Evolutionary conservation across 2,888 invertebrate genomes (phyloP).

Genomic region (Aphrophora alni): DNA sequence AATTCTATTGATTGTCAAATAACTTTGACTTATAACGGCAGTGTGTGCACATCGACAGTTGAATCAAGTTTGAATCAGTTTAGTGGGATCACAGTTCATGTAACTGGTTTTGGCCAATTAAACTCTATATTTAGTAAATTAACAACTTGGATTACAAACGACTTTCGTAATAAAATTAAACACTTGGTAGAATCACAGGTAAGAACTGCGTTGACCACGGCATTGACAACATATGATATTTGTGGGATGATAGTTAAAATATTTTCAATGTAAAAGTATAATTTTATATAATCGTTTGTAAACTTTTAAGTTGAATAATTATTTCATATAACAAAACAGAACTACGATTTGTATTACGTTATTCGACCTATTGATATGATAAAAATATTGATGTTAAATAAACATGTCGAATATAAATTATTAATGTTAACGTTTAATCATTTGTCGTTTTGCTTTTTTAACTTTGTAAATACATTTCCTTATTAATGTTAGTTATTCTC

Average conservation of each 20-base stretch:
- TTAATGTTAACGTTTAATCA: too few relatives aligned
- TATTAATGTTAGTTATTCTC: too few relatives aligned
- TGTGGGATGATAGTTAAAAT: background rate
- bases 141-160: background rate
- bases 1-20: background rate
- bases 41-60: constrained; percentile 1
- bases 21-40: background rate
- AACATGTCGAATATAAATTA: too few relatives aligned
- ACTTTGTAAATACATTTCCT: too few relatives aligned
- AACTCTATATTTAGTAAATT: background rate
- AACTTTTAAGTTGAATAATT: too few relatives aligned
- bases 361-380: too few relatives aligned
- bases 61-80: background rate
- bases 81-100: background rate
- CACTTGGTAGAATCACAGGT: background rate
- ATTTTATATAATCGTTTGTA: too few relatives aligned
- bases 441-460: too few relatives aligned
- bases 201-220: background rate
- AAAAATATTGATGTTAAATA: too few relatives aligned
- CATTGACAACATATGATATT: background rate
- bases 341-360: too few relatives aligned
- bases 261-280: too few relatives aligned
- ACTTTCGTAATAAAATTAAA: background rate
- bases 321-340: too few relatives aligned
- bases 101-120: background rate